Evolutionary conservation across 1,140 invertebrate genomes (phyloP).

Genomic region (Papilio machaon): DNA sequence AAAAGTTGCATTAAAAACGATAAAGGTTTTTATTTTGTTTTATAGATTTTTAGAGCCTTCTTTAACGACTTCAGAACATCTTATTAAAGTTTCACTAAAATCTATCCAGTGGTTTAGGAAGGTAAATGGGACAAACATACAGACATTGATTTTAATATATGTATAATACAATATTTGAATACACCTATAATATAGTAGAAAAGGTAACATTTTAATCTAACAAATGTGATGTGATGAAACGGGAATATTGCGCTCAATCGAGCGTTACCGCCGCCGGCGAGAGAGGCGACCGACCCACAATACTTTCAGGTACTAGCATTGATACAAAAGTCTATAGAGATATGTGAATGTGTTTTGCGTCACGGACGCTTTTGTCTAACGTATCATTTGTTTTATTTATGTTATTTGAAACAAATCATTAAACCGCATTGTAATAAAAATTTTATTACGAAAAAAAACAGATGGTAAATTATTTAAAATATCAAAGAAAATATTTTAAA

Average conservation of each 20-base stretch:
- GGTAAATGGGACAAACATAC: too few relatives aligned
- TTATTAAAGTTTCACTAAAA: too few relatives aligned
- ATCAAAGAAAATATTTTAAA: too few relatives aligned
- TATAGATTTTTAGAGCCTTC: too few relatives aligned
- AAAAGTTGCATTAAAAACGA: too few relatives aligned
- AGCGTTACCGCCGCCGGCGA: slow-evolving; percentile 1
- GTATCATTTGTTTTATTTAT: neutral
- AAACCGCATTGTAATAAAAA: neutral
- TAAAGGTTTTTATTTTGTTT: too few relatives aligned
- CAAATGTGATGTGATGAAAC: slow-evolving; percentile 16
- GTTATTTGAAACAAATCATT: neutral
- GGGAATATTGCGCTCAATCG: neutral
- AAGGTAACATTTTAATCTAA: neutral
- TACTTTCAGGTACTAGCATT: neutral
- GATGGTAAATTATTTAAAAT: too few relatives aligned
- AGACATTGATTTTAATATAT: too few relatives aligned
- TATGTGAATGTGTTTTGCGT: slow-evolving; percentile 8
- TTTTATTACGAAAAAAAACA: neutral
- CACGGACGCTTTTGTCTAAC: neutral
- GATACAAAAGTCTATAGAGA: neutral
- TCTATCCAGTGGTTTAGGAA: too few relatives aligned
- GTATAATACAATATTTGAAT: too few relatives aligned
- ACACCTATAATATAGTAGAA: neutral
- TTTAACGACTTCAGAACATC: too few relatives aligned
- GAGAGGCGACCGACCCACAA: neutral